A percentile compares a stretch with the other conserved stretches of the same genome.
phyloP scores from a whole-genome alignment of 2,113 vertebrate species.

The Nibea coibor region DNA sequence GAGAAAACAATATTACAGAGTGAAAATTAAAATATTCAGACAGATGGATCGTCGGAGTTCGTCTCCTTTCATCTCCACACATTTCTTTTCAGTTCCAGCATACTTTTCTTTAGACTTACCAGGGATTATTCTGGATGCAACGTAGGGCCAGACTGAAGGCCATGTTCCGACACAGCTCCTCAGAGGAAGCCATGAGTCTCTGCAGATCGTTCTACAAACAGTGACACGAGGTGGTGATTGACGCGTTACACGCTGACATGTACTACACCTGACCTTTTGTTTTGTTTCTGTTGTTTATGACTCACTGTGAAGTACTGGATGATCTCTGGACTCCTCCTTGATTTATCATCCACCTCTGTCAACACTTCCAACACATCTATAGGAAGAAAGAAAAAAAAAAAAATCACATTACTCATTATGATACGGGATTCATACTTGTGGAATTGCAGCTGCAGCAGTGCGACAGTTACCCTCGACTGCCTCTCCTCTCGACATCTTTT shows the following conservation, averaged over 20 bases:
- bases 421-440: background rate
- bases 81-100: background rate
- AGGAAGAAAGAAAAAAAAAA: background rate
- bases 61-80: background rate
- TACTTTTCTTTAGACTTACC: slow-evolving; percentile 78
- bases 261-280: background rate
- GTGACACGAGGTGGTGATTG: slow-evolving; percentile 10
- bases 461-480: slow-evolving; percentile 90
- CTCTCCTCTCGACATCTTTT: slow-evolving; percentile 92
- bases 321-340: slow-evolving; percentile 95
- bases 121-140: slow-evolving; percentile 94
- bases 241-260: slow-evolving; percentile 14
- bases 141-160: slow-evolving; percentile 95
- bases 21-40: background rate
- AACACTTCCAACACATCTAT: slow-evolving; percentile 94
- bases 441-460: background rate
- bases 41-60: too few relatives aligned
- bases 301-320: slow-evolving; percentile 95
- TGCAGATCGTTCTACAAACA: slow-evolving; percentile 91
- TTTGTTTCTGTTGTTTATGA: slow-evolving; percentile 45
- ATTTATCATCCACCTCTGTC: slow-evolving; percentile 96
- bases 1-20: background rate
- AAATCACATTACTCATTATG: slow-evolving; percentile 23
- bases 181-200: slow-evolving; percentile 92
- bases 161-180: slow-evolving; percentile 93